Percentiles rank a stretch among this genome's conserved stretches.
Conservation (phyloP, 2,113 vertebrate genomes). For the Benitochromis conjunctus region DNA sequence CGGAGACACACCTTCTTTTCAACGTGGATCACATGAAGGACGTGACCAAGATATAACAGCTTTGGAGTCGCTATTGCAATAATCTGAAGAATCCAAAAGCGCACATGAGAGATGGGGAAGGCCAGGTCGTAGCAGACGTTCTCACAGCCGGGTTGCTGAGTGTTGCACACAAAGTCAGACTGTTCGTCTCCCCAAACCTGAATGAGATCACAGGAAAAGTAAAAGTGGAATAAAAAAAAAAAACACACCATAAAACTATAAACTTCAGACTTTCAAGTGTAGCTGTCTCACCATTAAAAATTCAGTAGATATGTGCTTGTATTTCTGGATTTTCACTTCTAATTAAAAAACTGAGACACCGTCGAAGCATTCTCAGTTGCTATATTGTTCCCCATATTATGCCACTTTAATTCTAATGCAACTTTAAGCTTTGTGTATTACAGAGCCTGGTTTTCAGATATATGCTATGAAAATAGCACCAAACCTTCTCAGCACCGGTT, state of each 20-base stretch:
- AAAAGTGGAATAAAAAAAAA: background rate
- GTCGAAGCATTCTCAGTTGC: background rate
- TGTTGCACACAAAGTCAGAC: constrained; percentile 94
- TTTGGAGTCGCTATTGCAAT: constrained; percentile 93
- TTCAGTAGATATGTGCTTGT: background rate
- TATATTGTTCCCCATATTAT: background rate
- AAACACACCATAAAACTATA: background rate
- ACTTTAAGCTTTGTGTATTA: background rate
- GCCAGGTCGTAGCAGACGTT: constrained; percentile 95
- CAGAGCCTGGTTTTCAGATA: background rate
- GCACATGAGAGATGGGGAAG: constrained; percentile 96
- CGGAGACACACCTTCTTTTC: constrained; percentile 78
- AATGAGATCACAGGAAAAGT: background rate
- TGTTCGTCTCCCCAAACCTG: constrained; percentile 94
- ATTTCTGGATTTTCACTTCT: background rate
- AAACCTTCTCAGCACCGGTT: constrained; percentile 82
- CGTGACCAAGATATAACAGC: constrained; percentile 92
- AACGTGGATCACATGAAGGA: constrained; percentile 86
- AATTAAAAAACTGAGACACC: background rate
- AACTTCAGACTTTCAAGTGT: background rate
- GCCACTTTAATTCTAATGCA: background rate
- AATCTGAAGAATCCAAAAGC: constrained; percentile 97
- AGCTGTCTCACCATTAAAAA: background rate
- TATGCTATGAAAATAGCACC: background rate
- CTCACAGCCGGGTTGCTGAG: constrained; percentile 91